These are phyloP conservation scores for Ormyrus labotus DNA, from an alignment of 2,888 invertebrate species.

Conservation along the genomic window DNA sequence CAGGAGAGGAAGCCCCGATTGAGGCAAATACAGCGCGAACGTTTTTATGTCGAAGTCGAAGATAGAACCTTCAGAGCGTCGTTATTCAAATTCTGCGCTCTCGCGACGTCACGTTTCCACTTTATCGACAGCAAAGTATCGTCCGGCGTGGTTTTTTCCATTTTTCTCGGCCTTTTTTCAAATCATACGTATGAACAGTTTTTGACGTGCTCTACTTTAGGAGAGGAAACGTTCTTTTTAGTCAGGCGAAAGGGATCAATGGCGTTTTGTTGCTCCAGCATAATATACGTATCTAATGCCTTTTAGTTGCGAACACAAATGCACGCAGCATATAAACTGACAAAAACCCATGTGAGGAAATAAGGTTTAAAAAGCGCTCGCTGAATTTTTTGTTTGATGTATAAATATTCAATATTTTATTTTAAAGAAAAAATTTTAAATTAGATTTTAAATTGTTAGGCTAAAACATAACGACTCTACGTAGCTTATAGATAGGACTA, in stretches of 20 bases:
- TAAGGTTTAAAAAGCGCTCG: too few relatives aligned
- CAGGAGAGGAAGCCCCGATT: not conserved
- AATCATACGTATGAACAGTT: slow-evolving; percentile 37
- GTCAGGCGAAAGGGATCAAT: not conserved
- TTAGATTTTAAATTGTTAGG: too few relatives aligned
- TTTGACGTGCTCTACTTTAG: slow-evolving; percentile 31
- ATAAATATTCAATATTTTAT: too few relatives aligned
- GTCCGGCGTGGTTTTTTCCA: slow-evolving; percentile 7
- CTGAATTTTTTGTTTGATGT: too few relatives aligned
- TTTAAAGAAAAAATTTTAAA: too few relatives aligned
- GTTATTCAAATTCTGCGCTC: slow-evolving; percentile 33
- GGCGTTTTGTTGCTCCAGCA: not conserved
- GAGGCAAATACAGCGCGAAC: slow-evolving; percentile 21
- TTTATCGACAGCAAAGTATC: slow-evolving; percentile 47
- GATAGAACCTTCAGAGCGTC: slow-evolving; percentile 18
- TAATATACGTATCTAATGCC: not conserved
- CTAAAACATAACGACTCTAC: too few relatives aligned
- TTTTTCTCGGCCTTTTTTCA: not conserved
- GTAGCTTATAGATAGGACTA: too few relatives aligned
- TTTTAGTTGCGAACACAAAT: too few relatives aligned
- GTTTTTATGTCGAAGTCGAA: slow-evolving; percentile 33
- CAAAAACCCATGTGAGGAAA: too few relatives aligned
- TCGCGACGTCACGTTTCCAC: slow-evolving; percentile 25
- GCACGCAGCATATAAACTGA: too few relatives aligned
- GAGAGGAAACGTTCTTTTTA: slow-evolving; percentile 11